Evolutionary conservation across 2,797 vertebrate genomes (phyloP).

Genomic region (Columba guinea): DNA sequence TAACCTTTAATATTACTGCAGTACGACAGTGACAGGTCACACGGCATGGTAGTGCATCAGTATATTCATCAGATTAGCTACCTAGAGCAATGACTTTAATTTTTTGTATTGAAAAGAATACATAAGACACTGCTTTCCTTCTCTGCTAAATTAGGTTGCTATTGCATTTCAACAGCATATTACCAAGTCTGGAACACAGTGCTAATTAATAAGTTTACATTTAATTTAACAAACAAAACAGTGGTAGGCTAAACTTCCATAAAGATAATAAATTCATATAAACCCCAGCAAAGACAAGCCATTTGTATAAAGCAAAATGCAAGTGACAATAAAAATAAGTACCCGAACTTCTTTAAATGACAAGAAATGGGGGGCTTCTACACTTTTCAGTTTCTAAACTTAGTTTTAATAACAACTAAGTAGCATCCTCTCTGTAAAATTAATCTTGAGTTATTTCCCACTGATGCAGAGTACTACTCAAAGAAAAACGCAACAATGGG

Average conservation of each 20-base stretch:
- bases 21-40: not conserved
- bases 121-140: not conserved
- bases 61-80: not conserved
- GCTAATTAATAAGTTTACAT: not conserved
- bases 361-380: not conserved
- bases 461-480: not conserved
- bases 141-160: not conserved
- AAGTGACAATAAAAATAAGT: not conserved
- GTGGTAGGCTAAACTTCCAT: not conserved
- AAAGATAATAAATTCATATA: not conserved
- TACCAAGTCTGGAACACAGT: not conserved
- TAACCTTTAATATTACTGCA: not conserved
- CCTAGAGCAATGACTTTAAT: not conserved
- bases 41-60: accelerated
- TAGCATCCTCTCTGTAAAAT: not conserved
- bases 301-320: not conserved
- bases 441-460: not conserved
- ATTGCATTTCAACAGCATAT: not conserved
- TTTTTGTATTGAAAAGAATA: not conserved
- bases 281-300: not conserved
- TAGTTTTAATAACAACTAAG: not conserved
- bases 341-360: not conserved
- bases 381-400: not conserved
- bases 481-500: not conserved
- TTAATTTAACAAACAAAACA: not conserved